These are phyloP conservation scores for Myodes glareolus DNA, from an alignment of 2,113 vertebrate genomes.

Conservation along the genomic window DNA sequence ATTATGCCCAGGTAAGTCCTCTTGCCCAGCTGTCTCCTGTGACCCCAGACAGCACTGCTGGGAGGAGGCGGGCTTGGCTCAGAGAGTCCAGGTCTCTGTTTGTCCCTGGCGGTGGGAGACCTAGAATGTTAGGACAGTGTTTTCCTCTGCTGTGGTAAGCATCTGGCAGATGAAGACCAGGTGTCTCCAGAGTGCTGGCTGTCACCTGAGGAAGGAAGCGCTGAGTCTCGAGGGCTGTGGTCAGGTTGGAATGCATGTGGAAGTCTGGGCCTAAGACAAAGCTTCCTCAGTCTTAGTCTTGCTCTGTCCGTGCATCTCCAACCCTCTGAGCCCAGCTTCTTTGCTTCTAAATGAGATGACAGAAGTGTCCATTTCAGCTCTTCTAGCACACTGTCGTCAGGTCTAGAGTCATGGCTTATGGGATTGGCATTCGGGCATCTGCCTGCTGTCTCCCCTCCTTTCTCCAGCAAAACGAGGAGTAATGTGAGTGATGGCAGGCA, in stretches of 20 bases:
- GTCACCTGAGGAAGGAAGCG: neutral
- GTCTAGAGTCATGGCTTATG: rapidly evolving
- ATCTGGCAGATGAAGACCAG: neutral
- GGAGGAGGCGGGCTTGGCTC: neutral
- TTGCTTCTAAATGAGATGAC: rapidly evolving
- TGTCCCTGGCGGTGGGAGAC: neutral
- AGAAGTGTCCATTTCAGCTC: rapidly evolving
- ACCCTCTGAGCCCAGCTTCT: neutral
- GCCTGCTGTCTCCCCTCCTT: neutral
- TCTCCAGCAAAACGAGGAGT: rapidly evolving
- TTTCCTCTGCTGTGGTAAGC: neutral
- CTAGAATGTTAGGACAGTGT: neutral
- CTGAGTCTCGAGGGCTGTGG: neutral
- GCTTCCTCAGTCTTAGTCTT: neutral
- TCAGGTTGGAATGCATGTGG: neutral
- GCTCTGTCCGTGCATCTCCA: neutral
- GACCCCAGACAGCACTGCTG: neutral
- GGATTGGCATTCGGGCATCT: rapidly evolving
- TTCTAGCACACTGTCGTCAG: rapidly evolving
- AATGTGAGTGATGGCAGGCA: neutral
- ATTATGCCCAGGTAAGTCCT: slow-evolving; percentile 95
- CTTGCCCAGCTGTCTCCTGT: neutral
- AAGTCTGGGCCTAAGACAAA: neutral
- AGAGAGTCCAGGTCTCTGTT: neutral
- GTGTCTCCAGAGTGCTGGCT: neutral